Evolutionary conservation across 2,888 invertebrate species (phyloP).

Genomic region (Drosophila kanekoi): DNA sequence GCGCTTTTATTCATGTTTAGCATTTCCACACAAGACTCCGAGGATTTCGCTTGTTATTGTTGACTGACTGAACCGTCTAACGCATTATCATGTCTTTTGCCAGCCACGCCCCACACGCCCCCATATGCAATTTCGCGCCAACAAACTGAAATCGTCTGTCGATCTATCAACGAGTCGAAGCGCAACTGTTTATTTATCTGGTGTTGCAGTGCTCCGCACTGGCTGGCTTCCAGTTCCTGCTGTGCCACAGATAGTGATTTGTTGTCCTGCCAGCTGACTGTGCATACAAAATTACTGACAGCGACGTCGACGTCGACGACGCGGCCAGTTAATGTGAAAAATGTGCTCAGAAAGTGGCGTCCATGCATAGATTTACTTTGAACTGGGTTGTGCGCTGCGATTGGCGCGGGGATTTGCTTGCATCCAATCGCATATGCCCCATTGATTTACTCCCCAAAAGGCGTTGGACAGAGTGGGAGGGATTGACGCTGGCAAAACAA

Average conservation of each 20-base stretch:
- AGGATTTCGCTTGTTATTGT: slow-evolving; percentile 19
- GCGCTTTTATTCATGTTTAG: neutral
- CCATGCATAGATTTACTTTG: slow-evolving; percentile 67
- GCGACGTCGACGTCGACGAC: slow-evolving; percentile 49
- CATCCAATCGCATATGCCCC: slow-evolving; percentile 53
- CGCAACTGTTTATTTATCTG: slow-evolving; percentile 59
- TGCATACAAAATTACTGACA: slow-evolving; percentile 77
- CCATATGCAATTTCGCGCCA: slow-evolving; percentile 53
- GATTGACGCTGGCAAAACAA: slow-evolving; percentile 54
- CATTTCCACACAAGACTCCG: neutral
- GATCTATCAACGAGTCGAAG: slow-evolving; percentile 66
- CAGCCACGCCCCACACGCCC: slow-evolving; percentile 9
- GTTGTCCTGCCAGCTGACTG: slow-evolving; percentile 71
- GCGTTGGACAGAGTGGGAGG: slow-evolving; percentile 9
- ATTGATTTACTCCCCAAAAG: slow-evolving; percentile 64
- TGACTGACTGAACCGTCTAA: slow-evolving; percentile 25
- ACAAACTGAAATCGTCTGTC: slow-evolving; percentile 63
- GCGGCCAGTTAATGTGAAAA: slow-evolving; percentile 75
- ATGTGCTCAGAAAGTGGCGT: slow-evolving; percentile 69
- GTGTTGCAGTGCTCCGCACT: slow-evolving; percentile 33
- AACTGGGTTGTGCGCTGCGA: slow-evolving; percentile 16
- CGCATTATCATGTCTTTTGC: slow-evolving; percentile 47
- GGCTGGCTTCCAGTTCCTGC: slow-evolving; percentile 42
- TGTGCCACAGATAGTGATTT: slow-evolving; percentile 66
- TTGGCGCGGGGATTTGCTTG: slow-evolving; percentile 43